Conservation (phyloP, 2,797 vertebrate genomes). For the Ptychadena robeensis region DNA sequence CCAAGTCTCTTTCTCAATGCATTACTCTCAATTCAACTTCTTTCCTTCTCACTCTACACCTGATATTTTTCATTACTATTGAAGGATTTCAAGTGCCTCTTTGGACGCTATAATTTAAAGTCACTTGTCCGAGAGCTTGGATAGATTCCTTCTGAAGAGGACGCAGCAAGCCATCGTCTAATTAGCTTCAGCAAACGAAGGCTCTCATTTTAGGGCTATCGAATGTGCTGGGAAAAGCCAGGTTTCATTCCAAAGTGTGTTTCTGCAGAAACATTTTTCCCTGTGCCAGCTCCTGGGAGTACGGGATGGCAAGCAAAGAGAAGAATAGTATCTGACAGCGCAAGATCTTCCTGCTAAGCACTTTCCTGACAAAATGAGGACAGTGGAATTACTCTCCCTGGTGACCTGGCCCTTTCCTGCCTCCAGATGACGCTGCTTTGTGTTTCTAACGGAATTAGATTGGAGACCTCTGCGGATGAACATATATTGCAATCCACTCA, state of each 20-base stretch:
- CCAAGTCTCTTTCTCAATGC: neutral
- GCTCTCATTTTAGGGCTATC: slow-evolving; percentile 6
- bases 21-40: neutral
- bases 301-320: neutral
- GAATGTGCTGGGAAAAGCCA: neutral
- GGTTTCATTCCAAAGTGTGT: slow-evolving; percentile 21
- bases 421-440: neutral
- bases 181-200: neutral
- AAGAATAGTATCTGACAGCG: slow-evolving; percentile 34
- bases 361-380: slow-evolving; percentile 54
- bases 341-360: slow-evolving; percentile 36
- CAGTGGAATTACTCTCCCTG: slow-evolving; percentile 3
- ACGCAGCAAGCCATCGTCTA: neutral
- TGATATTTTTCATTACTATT: slow-evolving; percentile 9
- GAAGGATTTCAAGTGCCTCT: neutral
- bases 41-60: neutral
- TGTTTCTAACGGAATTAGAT: neutral
- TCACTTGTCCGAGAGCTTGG: neutral
- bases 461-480: neutral
- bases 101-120: neutral
- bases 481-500: neutral
- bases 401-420: neutral
- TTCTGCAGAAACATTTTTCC: slow-evolving; percentile 37
- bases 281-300: slow-evolving; percentile 1
- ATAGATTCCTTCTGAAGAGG: neutral